Evolutionary conservation across 1,140 invertebrate genomes (phyloP), one percentile per base, ranked within the genome.

Genomic region (Leptinotarsa undecemlineata): DNA sequence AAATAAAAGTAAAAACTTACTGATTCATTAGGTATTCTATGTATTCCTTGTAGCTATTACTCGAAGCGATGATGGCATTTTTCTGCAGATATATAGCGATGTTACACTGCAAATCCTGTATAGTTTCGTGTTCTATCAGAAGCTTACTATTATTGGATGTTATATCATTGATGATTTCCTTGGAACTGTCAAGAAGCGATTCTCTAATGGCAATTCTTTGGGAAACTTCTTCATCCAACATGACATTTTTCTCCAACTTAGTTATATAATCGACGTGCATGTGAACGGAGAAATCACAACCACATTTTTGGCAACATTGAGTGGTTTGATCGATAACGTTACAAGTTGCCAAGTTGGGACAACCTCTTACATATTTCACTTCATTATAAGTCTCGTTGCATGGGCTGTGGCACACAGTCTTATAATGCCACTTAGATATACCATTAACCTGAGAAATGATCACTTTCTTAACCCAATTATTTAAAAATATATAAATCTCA

Each of bases 201-300:
- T 78, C 69, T 57, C 57, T 78, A 15, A 73, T 74, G 42, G 75
- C 77, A 23, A 82, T 82, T 21, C 64, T 68, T 13, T 67, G 26
- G 42, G 67, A 51, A 13, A 81, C 68, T 5, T 51, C 68, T 15
- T 73, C 63, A 62, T 81, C 78, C 14, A 74, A 51, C 26, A 77
- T 76, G 69, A 74, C 48, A 26, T 72, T 77, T 13, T 77, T 33
- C 14, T 61, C 60, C 14, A 77, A 81, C 68, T 76, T 61, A 3
- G 79, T 82, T 48, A 75, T 68, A 74, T 82, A 82, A 57, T 82
- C 80, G n/a, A 82, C 79, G 67, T 82, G 81, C 81, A 82, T 81
- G 42, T 82, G 81, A 5, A 78, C 60, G n/a, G 71, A 73, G 63
- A 74, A 82, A 67, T 75, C 68, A 60, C 81, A 82, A 3, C 63